Evolutionary conservation across 2,888 invertebrate species (phyloP).

Genomic region (Pollenia griseotomentosa): DNA sequence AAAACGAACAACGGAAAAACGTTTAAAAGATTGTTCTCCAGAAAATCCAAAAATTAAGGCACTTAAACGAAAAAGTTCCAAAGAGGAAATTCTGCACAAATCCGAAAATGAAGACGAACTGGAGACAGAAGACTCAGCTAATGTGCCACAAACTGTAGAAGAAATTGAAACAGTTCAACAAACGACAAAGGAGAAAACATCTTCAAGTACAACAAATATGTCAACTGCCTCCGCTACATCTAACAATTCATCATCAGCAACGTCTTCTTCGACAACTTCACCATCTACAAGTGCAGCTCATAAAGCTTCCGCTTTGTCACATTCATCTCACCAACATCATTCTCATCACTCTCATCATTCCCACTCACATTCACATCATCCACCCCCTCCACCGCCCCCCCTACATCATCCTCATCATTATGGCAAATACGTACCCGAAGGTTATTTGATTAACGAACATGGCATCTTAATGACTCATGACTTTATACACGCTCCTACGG

Average conservation of each 20-base stretch:
- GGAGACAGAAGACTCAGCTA: constrained; percentile 37
- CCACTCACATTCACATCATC: constrained; percentile 73
- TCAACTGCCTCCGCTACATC: constrained; percentile 43
- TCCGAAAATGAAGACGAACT: constrained; percentile 58
- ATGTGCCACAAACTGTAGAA: constrained; percentile 78
- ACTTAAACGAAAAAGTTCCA: constrained; percentile 67
- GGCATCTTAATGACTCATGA: constrained; percentile 81
- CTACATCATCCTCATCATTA: constrained; percentile 76
- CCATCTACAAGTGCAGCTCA: constrained; percentile 58
- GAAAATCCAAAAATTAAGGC: constrained; percentile 60
- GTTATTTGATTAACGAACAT: constrained; percentile 81
- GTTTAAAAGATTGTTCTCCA: constrained; percentile 36
- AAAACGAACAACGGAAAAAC: constrained; percentile 54
- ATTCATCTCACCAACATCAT: constrained; percentile 49
- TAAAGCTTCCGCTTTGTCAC: constrained; percentile 43
- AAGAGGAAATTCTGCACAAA: constrained; percentile 56
- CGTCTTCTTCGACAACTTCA: constrained; percentile 47
- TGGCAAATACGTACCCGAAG: constrained; percentile 77
- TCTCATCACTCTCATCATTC: constrained; percentile 63
- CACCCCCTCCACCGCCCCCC: constrained; percentile 59
- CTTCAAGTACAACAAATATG: constrained; percentile 39
- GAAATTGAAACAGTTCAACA: constrained; percentile 79
- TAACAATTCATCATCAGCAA: constrained; percentile 33
- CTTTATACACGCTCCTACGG: constrained; percentile 76
- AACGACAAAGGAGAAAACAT: constrained; percentile 30